phyloP scores from a whole-genome alignment of 2,888 invertebrate genomes.

The Limnephilus marmoratus region DNA sequence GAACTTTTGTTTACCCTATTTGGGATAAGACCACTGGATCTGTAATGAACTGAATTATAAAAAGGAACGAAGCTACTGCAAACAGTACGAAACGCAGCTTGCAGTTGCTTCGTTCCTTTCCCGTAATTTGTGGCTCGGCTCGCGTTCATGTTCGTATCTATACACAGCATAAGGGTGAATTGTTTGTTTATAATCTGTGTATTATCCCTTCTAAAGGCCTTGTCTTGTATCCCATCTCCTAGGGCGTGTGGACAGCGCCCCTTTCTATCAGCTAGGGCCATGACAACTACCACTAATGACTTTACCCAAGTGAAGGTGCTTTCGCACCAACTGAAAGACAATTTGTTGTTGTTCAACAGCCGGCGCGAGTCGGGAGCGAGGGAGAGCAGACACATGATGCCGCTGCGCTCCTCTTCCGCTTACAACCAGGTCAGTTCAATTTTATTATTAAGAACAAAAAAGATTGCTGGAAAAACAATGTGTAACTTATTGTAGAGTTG shows the following conservation, averaged over 20 bases:
- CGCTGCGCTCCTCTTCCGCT: constrained; percentile 58
- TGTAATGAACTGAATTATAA: too few species aligned
- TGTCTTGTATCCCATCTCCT: neutral
- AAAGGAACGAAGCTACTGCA: too few species aligned
- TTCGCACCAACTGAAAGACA: constrained; percentile 2
- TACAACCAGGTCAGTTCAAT: constrained; percentile 59
- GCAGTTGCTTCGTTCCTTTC: too few species aligned
- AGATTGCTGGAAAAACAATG: too few species aligned
- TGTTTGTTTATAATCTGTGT: constrained; percentile 4
- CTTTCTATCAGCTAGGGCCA: neutral
- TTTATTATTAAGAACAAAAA: too few species aligned
- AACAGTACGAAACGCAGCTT: too few species aligned
- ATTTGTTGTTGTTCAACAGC: constrained; percentile 30
- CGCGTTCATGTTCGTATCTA: too few species aligned
- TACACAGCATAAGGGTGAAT: neutral
- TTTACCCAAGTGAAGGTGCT: neutral
- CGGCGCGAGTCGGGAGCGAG: constrained; percentile 62
- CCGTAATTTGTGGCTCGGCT: too few species aligned
- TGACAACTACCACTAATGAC: neutral
- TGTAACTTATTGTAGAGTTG: too few species aligned
- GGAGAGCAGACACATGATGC: constrained; percentile 63
- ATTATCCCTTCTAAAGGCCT: constrained; percentile 7
- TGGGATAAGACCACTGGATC: too few species aligned
- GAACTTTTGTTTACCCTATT: too few species aligned
- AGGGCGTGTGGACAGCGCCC: neutral